Conservation (phyloP, 2,113 vertebrate genomes). For the Amphiprion percula region DNA sequence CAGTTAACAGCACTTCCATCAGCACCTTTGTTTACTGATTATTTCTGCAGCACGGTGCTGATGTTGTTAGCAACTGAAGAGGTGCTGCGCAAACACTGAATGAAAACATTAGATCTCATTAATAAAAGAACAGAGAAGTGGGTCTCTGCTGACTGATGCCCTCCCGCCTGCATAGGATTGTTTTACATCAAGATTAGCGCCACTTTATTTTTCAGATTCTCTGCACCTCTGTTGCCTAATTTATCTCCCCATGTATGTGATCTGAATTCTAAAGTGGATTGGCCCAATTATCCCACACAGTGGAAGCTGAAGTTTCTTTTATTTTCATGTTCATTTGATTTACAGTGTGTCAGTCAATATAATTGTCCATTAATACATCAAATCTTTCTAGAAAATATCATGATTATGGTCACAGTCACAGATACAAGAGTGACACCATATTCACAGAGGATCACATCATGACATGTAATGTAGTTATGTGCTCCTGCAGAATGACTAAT, state of each 20-base stretch:
- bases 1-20: neutral
- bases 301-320: constrained; percentile 10
- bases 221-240: neutral
- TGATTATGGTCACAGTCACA: constrained; percentile 2
- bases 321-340: constrained; percentile 9
- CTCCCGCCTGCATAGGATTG: neutral
- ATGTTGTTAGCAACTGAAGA: constrained; percentile 24
- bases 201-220: constrained; percentile 18
- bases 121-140: constrained; percentile 27
- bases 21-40: constrained; percentile 12
- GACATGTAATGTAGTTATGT: neutral
- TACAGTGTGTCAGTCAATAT: constrained; percentile 5
- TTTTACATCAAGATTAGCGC: constrained; percentile 20
- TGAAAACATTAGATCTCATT: constrained; percentile 37
- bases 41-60: constrained; percentile 1
- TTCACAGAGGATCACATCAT: constrained; percentile 31
- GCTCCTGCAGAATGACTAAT: neutral
- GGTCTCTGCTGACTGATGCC: constrained; percentile 4
- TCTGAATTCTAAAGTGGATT: constrained; percentile 22
- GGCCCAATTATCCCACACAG: constrained; percentile 29
- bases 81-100: constrained; percentile 27
- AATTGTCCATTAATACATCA: constrained; percentile 22
- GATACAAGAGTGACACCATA: constrained; percentile 7
- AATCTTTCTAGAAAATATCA: constrained; percentile 14
- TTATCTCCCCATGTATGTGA: constrained; percentile 1